Conservation (phyloP, 2,888 invertebrate species). For the Diogma glabrata region DNA sequence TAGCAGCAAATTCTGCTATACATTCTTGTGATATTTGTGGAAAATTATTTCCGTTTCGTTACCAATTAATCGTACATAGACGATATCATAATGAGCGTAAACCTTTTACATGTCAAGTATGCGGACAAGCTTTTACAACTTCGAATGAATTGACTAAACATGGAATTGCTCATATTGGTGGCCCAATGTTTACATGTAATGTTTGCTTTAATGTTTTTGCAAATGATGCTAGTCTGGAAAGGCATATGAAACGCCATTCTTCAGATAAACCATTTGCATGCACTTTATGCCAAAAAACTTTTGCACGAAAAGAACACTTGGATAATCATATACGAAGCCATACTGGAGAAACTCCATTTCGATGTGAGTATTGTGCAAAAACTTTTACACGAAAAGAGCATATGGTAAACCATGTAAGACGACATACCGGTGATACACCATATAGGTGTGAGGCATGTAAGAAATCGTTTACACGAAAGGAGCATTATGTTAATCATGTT, state of each 20-base stretch:
- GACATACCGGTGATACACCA: constrained; percentile 73
- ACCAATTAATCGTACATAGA: constrained; percentile 75
- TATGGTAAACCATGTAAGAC: constrained; percentile 73
- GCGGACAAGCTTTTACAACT: constrained; percentile 72
- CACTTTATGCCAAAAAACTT: constrained; percentile 74
- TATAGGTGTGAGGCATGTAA: constrained; percentile 78
- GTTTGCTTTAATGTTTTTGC: constrained; percentile 65
- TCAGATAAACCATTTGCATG: constrained; percentile 79
- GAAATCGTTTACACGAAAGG: constrained; percentile 76
- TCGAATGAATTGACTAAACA: constrained; percentile 69
- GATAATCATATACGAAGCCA: constrained; percentile 76
- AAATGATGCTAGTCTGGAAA: constrained; percentile 55
- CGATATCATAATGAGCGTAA: constrained; percentile 78
- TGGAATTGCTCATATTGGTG: constrained; percentile 74
- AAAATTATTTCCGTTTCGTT: constrained; percentile 77
- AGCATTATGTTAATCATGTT: constrained; percentile 77
- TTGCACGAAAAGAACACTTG: constrained; percentile 76
- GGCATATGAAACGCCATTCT: constrained; percentile 69
- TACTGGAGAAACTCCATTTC: constrained; percentile 73
- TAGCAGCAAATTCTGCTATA: constrained; percentile 22
- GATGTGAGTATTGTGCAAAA: constrained; percentile 75
- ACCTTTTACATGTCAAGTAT: constrained; percentile 70
- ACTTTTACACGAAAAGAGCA: constrained; percentile 77
- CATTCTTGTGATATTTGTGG: constrained; percentile 78
- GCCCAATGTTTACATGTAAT: constrained; percentile 60